Conservation (phyloP, 2,113 vertebrate genomes). For the Colistium nudipinnis region DNA sequence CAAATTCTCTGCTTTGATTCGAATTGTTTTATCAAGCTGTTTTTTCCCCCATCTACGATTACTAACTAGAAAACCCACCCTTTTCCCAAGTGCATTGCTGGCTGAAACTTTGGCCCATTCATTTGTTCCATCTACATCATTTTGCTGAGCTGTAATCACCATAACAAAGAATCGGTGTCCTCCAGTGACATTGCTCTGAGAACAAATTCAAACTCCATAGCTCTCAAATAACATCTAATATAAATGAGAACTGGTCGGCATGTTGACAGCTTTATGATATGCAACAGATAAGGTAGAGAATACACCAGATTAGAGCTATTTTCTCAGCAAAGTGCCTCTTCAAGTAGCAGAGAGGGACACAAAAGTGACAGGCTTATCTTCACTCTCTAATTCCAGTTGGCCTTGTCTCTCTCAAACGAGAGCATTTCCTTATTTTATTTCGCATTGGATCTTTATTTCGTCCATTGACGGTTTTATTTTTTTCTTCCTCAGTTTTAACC, state of each 20-base stretch:
- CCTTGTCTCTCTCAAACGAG: conserved; percentile 9
- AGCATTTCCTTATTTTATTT: neutral
- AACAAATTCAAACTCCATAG: conserved; percentile 65
- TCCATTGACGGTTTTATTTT: neutral
- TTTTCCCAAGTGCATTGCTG: conserved; percentile 49
- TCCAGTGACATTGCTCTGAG: conserved; percentile 63
- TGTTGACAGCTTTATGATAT: conserved; percentile 67
- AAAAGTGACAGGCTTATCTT: conserved; percentile 24
- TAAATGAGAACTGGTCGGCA: conserved; percentile 53
- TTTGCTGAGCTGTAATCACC: conserved; percentile 69
- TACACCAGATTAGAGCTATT: conserved; percentile 41
- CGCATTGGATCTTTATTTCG: no score
- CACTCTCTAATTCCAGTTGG: conserved; percentile 28
- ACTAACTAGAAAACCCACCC: conserved; percentile 47
- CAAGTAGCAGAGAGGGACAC: conserved; percentile 23
- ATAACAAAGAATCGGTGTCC: conserved; percentile 73
- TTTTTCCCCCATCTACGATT: conserved; percentile 39
- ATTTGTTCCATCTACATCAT: conserved; percentile 74
- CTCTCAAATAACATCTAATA: conserved; percentile 68
- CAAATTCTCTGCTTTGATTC: conserved; percentile 39
- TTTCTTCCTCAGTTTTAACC: neutral
- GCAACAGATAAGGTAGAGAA: conserved; percentile 47
- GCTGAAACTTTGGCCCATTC: conserved; percentile 64
- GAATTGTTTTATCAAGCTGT: conserved; percentile 46
- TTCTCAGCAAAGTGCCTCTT: conserved; percentile 35